Base-by-base conservation (phyloP, 92 coral and sea anemone species). In the Zoanthus gigantus region DNA sequence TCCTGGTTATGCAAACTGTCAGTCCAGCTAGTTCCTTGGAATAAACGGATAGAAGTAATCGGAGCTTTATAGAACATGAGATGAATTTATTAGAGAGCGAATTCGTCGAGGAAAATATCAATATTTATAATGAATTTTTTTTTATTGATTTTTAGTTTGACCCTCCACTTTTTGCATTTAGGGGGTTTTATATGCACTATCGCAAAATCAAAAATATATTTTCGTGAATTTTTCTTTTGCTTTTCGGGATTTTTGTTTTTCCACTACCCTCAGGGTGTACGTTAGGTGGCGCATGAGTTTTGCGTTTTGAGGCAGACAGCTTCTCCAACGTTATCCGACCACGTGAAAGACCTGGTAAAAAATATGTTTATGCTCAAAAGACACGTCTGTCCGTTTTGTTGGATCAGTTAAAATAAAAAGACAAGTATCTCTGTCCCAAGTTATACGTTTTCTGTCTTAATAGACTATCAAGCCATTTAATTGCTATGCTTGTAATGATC, bases 381-480 rank as follows among this genome's bases (percentile, higher is more conserved):
- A 61, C 68, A 61, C 56, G 68, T 61, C 68, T 61, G 68, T 61
- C 68, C 68, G 68, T 61, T 61, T 61, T n/a, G 68, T 61, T 61
- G 68, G 28, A 61, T 13, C 68, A 61, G 68, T 61, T 61, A 61
- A 61, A 61, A 61, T 13, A 61, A 61, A 13, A 61, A 13, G 17
- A n/a, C 28, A n/a, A 13, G 28, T 13, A 61, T 61, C 1, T 61
- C 68, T 61, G 68, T 61, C 68, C 0, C 68, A 61, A 61, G 68
- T 61, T 61, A 61, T 61, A 61, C 17, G 68, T 61, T 61, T 61
- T 61, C 28, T 61, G 68, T n/a, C n/a, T 13, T 61, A 61, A 61
- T n/a, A 61, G 68, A 61, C 68, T 13, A 61, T 61, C 68, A 61
- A 61, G 28, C 68, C 17, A 61, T 61, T 61, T 61, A 61, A 13